Evolutionary conservation across 2,113 vertebrate species (phyloP).

Genomic region (Trogon surrucura): DNA sequence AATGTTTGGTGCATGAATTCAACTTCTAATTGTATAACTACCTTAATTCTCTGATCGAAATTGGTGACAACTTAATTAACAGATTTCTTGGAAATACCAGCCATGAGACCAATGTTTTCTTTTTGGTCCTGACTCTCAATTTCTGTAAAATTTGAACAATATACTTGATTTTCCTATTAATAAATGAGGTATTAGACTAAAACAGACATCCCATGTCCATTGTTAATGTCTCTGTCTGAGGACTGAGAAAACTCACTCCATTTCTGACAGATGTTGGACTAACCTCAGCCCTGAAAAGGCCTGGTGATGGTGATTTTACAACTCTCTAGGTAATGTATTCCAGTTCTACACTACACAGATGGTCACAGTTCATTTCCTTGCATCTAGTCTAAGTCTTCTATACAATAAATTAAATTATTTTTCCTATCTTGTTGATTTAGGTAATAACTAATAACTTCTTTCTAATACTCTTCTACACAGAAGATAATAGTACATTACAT

Average conservation of each 20-base stretch:
- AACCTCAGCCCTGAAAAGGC: neutral
- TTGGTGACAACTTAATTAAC: neutral
- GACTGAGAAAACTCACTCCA: neutral
- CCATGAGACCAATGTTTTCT: neutral
- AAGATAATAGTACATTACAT: neutral
- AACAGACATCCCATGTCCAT: rapidly evolving
- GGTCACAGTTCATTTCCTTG: neutral
- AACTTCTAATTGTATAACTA: neutral
- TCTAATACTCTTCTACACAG: neutral
- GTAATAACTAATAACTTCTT: neutral
- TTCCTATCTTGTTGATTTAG: neutral
- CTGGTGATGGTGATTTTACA: neutral
- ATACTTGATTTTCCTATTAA: neutral
- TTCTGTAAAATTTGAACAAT: neutral
- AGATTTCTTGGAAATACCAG: neutral
- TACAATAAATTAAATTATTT: neutral
- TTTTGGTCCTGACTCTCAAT: neutral
- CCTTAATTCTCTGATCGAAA: neutral
- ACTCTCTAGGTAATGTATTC: neutral
- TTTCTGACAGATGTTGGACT: neutral
- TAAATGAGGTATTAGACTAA: neutral
- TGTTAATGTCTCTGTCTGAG: neutral
- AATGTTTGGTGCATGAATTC: neutral
- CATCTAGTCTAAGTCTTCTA: neutral
- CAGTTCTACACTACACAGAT: neutral